Evolutionary conservation across 2,888 invertebrate species (phyloP), one percentile per base, ranked within the genome.

Genomic region (Euphydryas editha): DNA sequence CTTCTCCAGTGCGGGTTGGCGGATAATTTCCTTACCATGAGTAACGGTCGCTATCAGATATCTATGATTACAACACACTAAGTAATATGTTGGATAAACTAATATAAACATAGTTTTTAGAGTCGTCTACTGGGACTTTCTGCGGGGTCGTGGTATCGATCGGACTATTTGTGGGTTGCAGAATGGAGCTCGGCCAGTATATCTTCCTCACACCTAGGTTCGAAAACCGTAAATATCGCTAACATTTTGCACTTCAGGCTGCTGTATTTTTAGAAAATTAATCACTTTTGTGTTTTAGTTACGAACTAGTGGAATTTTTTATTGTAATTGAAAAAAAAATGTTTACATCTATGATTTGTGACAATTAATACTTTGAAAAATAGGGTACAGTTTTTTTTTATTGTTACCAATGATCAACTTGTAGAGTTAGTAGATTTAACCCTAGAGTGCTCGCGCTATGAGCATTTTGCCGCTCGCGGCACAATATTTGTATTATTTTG

Each of bases 121-220:
- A 24, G 46, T 61, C 59, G 59, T 59, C 68, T 61, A 63, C 58
- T 57, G 58, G 55, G 68, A 15, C 49, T 49, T 21, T 49, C n/a
- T 7, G 30, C 30, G 42, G 61, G 62, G 75, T 76, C 76, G 72
- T 73, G 73, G 74, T 88, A 89, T 89, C 81, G 89, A 89, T 89
- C 85, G 74, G 78, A 81, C 83, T 88, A 89, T 88, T 89, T 85
- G 81, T 84, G 81, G 83, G 81, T 76, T 79, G 75, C 77, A 77
- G 82, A 81, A 13, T 13, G 36, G 60, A 58, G 55, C 64, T 57
- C 36, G 54, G 49, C 49, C 49, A 51, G 66, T 61, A 65, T 64
- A 67, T 68, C 71, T 61, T 62, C 69, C 66, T 63, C 65, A 66
- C 66, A 66, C 66, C 62, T 66, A 54, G 24, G 15, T 51, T 44